Percentiles rank a stretch among this genome's conserved stretches.
Conservation (phyloP, 2,797 vertebrate genomes). For the Champsocephalus esox region DNA sequence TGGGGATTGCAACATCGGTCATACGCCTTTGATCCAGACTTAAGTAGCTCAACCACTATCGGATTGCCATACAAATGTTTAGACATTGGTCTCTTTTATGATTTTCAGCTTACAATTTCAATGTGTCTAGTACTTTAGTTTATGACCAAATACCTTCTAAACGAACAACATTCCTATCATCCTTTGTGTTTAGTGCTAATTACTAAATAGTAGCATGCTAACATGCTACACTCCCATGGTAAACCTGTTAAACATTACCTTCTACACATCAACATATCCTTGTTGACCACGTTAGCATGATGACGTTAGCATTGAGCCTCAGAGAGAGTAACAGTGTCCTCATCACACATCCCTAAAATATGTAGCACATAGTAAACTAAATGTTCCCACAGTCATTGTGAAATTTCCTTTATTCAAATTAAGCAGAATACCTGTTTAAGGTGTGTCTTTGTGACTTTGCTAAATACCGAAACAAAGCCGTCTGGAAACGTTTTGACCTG, state of each 20-base stretch:
- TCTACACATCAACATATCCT: no score
- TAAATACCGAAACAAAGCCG: constrained; percentile 33
- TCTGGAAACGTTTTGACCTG: constrained; percentile 60
- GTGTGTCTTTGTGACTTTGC: constrained; percentile 32
- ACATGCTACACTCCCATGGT: no score
- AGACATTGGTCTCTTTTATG: no score
- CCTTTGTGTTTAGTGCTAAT: no score
- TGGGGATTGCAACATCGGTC: background rate
- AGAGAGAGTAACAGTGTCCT: no score
- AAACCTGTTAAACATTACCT: no score
- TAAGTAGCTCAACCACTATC: constrained; percentile 1
- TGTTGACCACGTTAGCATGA: no score
- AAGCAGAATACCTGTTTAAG: background rate
- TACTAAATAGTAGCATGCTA: no score
- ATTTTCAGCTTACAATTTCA: background rate
- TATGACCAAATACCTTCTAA: background rate
- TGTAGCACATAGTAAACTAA: background rate
- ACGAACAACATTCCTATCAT: no score
- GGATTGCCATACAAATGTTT: no score
- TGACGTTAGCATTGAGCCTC: no score
- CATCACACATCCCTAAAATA: no score
- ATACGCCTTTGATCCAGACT: background rate
- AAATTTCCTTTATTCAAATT: background rate
- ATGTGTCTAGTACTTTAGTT: background rate
- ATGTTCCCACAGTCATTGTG: constrained; percentile 1